Evolutionary conservation across 1,140 invertebrate species (phyloP).

Genomic region (Panulirus ornatus): DNA sequence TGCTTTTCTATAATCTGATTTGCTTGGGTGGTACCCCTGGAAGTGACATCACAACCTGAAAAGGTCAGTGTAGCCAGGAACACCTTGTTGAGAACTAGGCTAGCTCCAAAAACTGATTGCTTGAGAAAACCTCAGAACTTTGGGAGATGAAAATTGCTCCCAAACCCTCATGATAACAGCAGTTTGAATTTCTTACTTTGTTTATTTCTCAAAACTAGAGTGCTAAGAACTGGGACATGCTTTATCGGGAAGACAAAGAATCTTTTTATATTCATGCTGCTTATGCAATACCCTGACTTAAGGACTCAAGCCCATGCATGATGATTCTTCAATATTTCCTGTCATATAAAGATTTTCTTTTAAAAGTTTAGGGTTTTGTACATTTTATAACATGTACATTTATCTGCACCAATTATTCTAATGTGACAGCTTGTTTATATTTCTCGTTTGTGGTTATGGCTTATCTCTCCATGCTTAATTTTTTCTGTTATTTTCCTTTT

Average conservation of each 20-base stretch:
- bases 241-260: too few relatives aligned
- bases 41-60: not conserved
- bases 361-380: constrained; percentile 17
- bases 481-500: not conserved
- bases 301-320: too few relatives aligned
- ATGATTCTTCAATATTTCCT: too few relatives aligned
- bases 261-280: too few relatives aligned
- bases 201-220: too few relatives aligned
- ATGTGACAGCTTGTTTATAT: not conserved
- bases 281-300: too few relatives aligned
- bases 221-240: too few relatives aligned
- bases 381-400: not conserved
- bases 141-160: not conserved
- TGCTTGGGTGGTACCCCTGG: not conserved
- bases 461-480: not conserved
- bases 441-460: not conserved
- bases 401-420: not conserved
- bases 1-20: too few relatives aligned
- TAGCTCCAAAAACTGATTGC: too few relatives aligned
- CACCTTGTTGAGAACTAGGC: too few relatives aligned
- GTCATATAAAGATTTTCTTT: too few relatives aligned
- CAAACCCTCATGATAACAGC: not conserved
- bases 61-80: not conserved
- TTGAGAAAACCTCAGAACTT: not conserved
- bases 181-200: not conserved